These are phyloP conservation scores for Campoletis sonorensis DNA, from an alignment of 1,140 invertebrate genomes.

Conservation along the genomic window DNA sequence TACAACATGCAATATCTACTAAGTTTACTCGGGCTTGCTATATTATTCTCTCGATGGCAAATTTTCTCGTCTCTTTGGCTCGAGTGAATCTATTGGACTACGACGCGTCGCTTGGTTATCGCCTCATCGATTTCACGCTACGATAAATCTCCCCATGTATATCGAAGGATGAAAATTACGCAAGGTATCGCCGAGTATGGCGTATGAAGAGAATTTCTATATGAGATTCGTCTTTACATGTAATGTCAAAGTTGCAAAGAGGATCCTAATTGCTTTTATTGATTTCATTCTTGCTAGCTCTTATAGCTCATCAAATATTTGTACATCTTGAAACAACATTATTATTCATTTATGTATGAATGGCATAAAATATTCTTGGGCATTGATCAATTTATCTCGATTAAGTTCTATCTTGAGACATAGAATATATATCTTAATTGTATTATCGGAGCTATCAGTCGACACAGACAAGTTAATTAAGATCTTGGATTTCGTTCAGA, in stretches of 20 bases:
- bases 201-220: neutral
- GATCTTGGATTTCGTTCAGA: too few relatives aligned
- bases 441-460: too few relatives aligned
- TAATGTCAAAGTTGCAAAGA: neutral
- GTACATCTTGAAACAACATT: too few relatives aligned
- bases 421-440: too few relatives aligned
- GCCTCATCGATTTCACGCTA: conserved; percentile 44
- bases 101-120: conserved; percentile 37
- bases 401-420: too few relatives aligned
- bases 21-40: neutral
- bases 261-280: neutral
- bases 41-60: conserved; percentile 13
- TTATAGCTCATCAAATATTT: too few relatives aligned
- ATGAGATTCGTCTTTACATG: neutral
- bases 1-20: neutral
- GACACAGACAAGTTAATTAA: too few relatives aligned
- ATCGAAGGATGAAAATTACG: conserved; percentile 33
- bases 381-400: too few relatives aligned
- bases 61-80: conserved; percentile 8
- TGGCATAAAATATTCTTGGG: too few relatives aligned
- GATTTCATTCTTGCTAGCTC: too few relatives aligned
- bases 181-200: neutral
- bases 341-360: too few relatives aligned
- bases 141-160: conserved; percentile 37
- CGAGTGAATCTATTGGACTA: conserved; percentile 39